Conservation (phyloP, 2,888 invertebrate genomes). For the Fabriciana adippe region DNA sequence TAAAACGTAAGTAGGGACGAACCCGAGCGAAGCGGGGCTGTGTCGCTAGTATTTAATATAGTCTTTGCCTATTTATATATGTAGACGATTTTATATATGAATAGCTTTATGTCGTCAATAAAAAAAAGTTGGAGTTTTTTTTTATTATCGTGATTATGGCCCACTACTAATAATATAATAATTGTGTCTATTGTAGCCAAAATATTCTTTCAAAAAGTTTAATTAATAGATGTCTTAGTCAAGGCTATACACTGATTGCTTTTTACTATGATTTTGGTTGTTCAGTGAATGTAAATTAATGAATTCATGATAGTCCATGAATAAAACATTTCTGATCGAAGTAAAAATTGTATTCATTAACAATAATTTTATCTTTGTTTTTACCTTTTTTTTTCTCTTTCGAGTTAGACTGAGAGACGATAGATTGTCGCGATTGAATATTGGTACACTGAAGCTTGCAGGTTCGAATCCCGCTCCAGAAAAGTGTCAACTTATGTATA, state of each 20-base stretch:
- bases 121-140: neutral
- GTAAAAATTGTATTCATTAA: constrained; percentile 16
- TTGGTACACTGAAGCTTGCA: neutral
- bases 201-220: constrained; percentile 5
- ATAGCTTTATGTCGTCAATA: neutral
- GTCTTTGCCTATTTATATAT: too few relatives aligned
- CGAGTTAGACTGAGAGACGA: neutral
- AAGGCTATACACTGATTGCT: constrained; percentile 18
- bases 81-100: neutral
- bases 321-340: constrained; percentile 23
- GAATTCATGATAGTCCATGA: constrained; percentile 29
- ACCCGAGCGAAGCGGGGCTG: too few relatives aligned
- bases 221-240: constrained; percentile 20
- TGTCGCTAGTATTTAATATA: too few relatives aligned
- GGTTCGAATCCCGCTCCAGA: too few relatives aligned
- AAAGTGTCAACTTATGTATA: too few relatives aligned
- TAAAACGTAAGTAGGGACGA: too few relatives aligned
- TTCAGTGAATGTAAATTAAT: constrained; percentile 27
- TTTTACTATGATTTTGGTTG: constrained; percentile 17
- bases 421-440: neutral
- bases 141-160: too few relatives aligned
- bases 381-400: neutral
- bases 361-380: constrained; percentile 5
- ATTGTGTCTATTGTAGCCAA: neutral
- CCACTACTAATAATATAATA: neutral